phyloP scores from a whole-genome alignment of 2,888 invertebrate species.

The Euzetes globulus region DNA sequence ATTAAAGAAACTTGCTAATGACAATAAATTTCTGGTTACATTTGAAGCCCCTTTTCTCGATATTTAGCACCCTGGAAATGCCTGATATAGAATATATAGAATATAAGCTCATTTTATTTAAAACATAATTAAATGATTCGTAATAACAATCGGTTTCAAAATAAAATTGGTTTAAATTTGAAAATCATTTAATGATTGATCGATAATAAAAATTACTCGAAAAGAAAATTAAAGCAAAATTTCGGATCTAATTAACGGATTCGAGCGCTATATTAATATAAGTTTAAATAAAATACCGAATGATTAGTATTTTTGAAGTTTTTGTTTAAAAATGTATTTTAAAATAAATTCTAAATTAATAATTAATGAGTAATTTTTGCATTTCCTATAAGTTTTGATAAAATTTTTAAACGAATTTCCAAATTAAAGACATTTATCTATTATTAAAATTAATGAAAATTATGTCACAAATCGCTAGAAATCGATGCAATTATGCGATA shows the following conservation, averaged over 20 bases:
- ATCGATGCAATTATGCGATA: neutral
- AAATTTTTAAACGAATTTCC: too few species aligned
- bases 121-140: constrained; percentile 5
- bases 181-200: constrained; percentile 5
- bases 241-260: neutral
- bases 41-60: too few species aligned
- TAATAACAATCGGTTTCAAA: constrained; percentile 1
- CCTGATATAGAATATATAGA: neutral
- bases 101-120: constrained; percentile 17
- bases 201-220: neutral
- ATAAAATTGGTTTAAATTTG: neutral
- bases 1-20: too few species aligned
- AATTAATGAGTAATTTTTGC: too few species aligned
- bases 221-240: neutral
- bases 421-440: too few species aligned
- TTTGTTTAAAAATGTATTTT: too few species aligned
- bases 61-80: too few species aligned
- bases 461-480: neutral
- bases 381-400: too few species aligned
- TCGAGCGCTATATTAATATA: neutral
- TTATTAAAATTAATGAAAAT: neutral
- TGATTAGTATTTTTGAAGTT: too few species aligned
- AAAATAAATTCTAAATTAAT: too few species aligned
- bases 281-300: neutral
- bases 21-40: too few species aligned